These are phyloP conservation scores for Cepphus grylle DNA, from an alignment of 2,113 vertebrate genomes.

Conservation along the genomic window DNA sequence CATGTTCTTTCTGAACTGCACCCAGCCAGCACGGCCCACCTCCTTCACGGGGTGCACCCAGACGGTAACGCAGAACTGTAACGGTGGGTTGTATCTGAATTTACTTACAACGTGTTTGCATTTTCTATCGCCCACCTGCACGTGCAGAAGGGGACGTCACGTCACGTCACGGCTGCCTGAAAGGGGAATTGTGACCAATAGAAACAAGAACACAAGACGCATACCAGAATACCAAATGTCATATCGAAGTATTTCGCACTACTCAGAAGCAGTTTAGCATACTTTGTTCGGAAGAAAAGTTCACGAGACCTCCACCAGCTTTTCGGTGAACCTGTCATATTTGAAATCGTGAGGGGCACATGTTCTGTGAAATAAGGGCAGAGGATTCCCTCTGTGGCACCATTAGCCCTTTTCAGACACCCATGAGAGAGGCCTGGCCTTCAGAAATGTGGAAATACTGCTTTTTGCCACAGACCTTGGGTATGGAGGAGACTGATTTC, in stretches of 20 bases:
- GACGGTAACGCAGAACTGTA: background rate
- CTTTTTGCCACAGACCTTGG: background rate
- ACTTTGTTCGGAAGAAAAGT: background rate
- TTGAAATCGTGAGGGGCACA: background rate
- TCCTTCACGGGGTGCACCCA: rapidly evolving
- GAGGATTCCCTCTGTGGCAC: background rate
- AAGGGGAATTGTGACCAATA: background rate
- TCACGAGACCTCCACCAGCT: background rate
- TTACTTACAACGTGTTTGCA: background rate
- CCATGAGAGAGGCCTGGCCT: background rate
- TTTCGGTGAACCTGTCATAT: background rate
- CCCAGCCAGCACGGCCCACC: background rate
- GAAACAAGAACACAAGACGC: background rate
- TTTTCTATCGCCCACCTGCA: background rate
- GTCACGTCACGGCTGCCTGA: background rate
- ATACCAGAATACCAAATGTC: background rate
- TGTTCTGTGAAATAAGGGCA: background rate
- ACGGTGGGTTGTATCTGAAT: background rate
- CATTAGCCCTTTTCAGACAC: background rate
- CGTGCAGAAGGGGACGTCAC: background rate
- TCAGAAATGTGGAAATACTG: background rate
- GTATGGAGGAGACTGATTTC: rapidly evolving
- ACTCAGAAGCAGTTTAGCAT: background rate
- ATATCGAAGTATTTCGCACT: background rate
- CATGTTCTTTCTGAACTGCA: background rate